Evolutionary conservation across 2,113 vertebrate genomes (phyloP), one percentile per base, ranked within the genome.

Genomic region (Nyctereutes procyonoides): DNA sequence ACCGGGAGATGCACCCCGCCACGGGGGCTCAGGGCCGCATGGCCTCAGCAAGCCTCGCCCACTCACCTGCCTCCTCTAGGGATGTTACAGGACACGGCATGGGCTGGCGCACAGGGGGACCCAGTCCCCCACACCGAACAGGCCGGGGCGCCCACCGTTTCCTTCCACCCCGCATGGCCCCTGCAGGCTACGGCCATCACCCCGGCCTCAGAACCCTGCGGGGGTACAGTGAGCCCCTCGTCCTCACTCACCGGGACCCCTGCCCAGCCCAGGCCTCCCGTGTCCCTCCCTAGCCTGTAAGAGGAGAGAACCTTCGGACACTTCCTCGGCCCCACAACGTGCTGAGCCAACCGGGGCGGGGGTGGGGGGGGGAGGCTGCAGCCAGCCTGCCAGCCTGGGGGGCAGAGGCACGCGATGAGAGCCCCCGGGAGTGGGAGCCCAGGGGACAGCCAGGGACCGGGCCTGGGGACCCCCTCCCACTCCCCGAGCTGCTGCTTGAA

Each of bases 191-290:
- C 48, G 15, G 1, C 51, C 0, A 3, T 3, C 55, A 6, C 62
- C 73, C 0, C 0, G 1, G 7, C 32, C 38, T 22, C 20, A 2
- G 16, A 17, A 16, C 5, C 24, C 63, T 0, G 20, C 6, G 53
- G 3, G 14, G 28, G 6, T 4, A 1, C 38, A 17, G 19, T 6
- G 48, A 3, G 30, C 48, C 26, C 35, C 24, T 7, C 2, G 2
- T 76, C 63, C 32, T 13, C 26, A 5, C 26, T 56, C 8, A 0
- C 17, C 28, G 11, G 30, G 12, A 6, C 24, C 19, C 43, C 4
- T 22, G 30, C 10, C 1, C 0, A 6, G 43, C 58, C 19, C 32
- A 3, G 4, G 16, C 15, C 0, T 19, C 60, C 38, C 20, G 9
- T 3, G 24, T 16, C 17, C 30, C 48, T 60, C 69, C 43, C 17